Conservation (phyloP, 2,113 vertebrate species). For the Phaetusa simplex region DNA sequence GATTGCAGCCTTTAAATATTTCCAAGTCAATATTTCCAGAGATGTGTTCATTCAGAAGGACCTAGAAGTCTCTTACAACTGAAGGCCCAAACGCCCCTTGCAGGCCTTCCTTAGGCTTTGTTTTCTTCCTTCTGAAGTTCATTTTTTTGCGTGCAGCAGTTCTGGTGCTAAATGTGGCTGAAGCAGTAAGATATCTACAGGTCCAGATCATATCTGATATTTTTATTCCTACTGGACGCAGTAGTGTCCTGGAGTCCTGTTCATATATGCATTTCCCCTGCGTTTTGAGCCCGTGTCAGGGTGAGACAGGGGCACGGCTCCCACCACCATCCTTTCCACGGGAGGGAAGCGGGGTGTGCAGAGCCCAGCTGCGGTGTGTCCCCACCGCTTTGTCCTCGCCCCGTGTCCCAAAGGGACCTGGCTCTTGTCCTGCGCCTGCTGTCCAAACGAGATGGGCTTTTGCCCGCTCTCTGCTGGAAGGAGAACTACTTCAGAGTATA, state of each 20-base stretch:
- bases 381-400: neutral
- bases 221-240: neutral
- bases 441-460: neutral
- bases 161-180: neutral
- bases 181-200: neutral
- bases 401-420: fast-evolving
- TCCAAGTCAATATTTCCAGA: slow-evolving; percentile 13
- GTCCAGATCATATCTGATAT: neutral
- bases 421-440: neutral
- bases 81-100: neutral
- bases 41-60: neutral
- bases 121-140: neutral
- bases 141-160: neutral
- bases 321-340: neutral
- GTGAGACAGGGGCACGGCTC: neutral
- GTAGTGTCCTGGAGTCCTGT: neutral
- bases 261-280: neutral
- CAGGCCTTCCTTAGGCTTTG: neutral
- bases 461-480: neutral
- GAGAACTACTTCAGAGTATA: neutral
- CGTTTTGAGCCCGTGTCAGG: neutral
- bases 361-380: neutral
- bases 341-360: fast-evolving
- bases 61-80: neutral
- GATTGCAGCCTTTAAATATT: slow-evolving; percentile 10